Percentiles rank a stretch among this genome's conserved stretches.
These are phyloP conservation scores for Amphipoea oculea DNA, from an alignment of 2,888 invertebrate species.

Conservation along the genomic window DNA sequence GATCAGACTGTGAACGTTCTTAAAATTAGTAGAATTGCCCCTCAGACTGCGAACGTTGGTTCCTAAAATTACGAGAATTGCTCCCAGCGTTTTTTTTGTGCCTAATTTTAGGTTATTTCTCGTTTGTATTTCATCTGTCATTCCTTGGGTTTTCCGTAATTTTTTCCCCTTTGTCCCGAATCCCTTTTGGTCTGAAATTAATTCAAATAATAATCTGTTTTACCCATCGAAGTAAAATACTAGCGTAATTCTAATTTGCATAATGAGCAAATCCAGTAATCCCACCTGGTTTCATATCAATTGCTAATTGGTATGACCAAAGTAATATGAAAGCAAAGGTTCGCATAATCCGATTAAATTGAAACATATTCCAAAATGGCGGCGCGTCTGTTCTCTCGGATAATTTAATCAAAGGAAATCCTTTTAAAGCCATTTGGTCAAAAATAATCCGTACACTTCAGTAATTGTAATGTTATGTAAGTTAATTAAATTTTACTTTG, in stretches of 20 bases:
- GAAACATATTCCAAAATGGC: conserved; percentile 39
- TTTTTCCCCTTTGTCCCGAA: neutral
- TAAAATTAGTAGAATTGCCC: too few species aligned
- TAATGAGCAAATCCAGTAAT: conserved; percentile 28
- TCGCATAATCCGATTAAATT: conserved; percentile 57
- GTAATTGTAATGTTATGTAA: conserved; percentile 11
- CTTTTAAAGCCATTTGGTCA: conserved; percentile 13
- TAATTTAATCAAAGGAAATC: conserved; percentile 29
- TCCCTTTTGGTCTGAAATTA: neutral
- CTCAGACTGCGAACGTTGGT: too few species aligned
- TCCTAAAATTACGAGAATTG: too few species aligned
- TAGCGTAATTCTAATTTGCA: conserved; percentile 30
- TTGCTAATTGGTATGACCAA: conserved; percentile 35
- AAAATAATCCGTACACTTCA: conserved; percentile 19
- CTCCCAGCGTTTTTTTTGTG: neutral
- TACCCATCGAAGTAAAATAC: conserved; percentile 5
- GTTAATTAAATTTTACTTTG: conserved; percentile 1
- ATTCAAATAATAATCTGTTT: neutral
- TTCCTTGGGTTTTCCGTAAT: too few species aligned
- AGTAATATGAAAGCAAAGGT: conserved; percentile 27
- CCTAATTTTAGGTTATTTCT: neutral
- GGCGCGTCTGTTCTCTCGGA: conserved; percentile 4
- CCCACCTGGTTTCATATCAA: conserved; percentile 16
- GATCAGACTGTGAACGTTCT: too few species aligned
- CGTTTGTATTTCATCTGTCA: neutral